Percentiles rank a stretch among this genome's conserved stretches.
phyloP scores from a whole-genome alignment of 2,113 vertebrate species.

The Phyllostomus discolor region DNA sequence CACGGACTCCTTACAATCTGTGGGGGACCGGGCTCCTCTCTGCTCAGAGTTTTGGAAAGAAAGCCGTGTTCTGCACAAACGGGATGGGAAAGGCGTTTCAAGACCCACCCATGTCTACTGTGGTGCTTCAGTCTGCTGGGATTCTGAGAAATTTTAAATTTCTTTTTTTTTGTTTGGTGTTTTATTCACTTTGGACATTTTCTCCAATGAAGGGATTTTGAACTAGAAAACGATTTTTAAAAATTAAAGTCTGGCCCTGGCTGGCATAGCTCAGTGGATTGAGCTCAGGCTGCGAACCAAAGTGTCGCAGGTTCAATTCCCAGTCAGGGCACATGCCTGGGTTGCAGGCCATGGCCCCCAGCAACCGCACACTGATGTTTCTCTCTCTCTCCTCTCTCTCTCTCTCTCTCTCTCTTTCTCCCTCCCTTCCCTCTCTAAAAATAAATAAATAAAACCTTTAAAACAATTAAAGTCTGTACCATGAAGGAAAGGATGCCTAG shows the following conservation, averaged over 20 bases:
- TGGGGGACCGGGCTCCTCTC: not conserved
- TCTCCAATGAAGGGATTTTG: not conserved
- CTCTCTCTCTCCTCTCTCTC: no score
- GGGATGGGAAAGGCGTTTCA: not conserved
- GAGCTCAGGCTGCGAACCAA: no score
- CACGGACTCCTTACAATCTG: rapidly evolving
- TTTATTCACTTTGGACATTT: not conserved
- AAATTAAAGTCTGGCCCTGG: no score
- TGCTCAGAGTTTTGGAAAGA: not conserved
- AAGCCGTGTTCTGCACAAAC: not conserved
- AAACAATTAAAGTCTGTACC: no score
- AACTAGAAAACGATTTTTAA: not conserved
- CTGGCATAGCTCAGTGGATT: no score
- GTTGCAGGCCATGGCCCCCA: no score
- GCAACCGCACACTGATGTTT: no score
- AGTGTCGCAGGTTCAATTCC: no score
- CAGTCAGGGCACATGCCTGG: no score
- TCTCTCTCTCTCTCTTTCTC: no score
- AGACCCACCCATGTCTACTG: not conserved
- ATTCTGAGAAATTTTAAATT: not conserved
- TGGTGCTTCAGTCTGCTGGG: not conserved
- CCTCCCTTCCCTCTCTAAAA: no score
- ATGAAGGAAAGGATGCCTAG: not conserved
- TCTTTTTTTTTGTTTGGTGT: not conserved
- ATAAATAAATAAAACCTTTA: no score